phyloP scores from a whole-genome alignment of 2,797 vertebrate genomes.

The Cichlasoma orientale region DNA sequence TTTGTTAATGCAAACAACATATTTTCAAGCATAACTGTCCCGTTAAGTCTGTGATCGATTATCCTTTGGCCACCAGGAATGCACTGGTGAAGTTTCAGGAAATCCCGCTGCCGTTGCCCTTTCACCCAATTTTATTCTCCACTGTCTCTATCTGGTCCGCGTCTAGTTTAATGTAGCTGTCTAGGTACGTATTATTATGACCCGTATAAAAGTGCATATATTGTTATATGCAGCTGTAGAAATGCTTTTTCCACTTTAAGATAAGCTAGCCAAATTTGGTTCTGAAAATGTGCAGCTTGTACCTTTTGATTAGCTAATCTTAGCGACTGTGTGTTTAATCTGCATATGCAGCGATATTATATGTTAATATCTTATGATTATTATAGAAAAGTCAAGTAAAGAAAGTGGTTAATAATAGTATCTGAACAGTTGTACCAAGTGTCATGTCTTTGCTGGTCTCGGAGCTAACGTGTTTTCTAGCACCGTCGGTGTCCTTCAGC shows the following conservation, averaged over 20 bases:
- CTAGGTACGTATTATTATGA: not conserved
- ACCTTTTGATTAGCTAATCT: not conserved
- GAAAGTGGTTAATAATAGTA: not conserved
- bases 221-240: not conserved
- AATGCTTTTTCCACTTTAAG: not conserved
- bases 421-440: not conserved
- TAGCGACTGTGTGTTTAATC: not conserved
- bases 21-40: not conserved
- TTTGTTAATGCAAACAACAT: too few species aligned
- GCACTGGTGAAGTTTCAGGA: conserved; percentile 31
- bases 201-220: not conserved
- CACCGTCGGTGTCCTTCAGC: too few species aligned
- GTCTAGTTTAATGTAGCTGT: not conserved
- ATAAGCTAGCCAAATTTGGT: not conserved
- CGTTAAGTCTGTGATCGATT: not conserved
- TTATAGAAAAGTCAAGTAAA: not conserved
- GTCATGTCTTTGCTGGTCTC: not conserved
- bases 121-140: conserved; percentile 57
- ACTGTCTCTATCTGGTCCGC: not conserved
- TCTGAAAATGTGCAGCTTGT: not conserved
- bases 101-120: conserved; percentile 53
- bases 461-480: not conserved
- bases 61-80: not conserved
- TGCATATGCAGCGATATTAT: not conserved
- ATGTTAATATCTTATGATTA: not conserved